A percentile compares a stretch with the other conserved stretches of the same genome.
These are phyloP conservation scores for Listronotus oregonensis DNA, from an alignment of 1,140 invertebrate genomes.

Conservation along the genomic window DNA sequence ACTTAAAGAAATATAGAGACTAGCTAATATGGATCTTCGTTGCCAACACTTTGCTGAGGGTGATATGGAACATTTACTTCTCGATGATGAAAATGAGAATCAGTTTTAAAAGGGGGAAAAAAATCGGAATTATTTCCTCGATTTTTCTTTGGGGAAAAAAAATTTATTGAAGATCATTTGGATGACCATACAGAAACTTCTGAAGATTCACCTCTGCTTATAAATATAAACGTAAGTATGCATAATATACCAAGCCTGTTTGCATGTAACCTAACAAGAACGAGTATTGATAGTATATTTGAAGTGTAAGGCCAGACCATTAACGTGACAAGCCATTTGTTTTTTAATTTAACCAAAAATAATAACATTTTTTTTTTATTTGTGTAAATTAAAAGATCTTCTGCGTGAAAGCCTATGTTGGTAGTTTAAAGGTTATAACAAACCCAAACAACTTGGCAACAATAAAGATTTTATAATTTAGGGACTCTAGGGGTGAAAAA, in stretches of 20 bases:
- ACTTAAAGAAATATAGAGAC: too few relatives aligned
- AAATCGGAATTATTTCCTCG: conserved; percentile 18
- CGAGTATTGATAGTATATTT: too few relatives aligned
- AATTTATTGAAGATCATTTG: conserved; percentile 21
- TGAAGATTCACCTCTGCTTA: conserved; percentile 46
- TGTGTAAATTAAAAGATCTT: not conserved
- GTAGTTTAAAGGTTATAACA: too few relatives aligned
- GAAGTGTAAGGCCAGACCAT: too few relatives aligned
- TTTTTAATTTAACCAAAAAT: too few relatives aligned
- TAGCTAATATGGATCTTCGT: conserved; percentile 11
- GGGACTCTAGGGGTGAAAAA: too few relatives aligned
- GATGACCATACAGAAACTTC: conserved; percentile 37
- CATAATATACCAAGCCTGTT: not conserved
- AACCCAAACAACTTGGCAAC: too few relatives aligned
- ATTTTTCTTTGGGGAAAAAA: conserved; percentile 9
- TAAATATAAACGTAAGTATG: conserved; percentile 29
- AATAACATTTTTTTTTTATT: too few relatives aligned
- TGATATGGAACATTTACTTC: conserved; percentile 35
- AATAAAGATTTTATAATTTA: too few relatives aligned
- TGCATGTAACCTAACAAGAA: too few relatives aligned
- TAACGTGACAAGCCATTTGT: too few relatives aligned
- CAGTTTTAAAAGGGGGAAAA: conserved; percentile 32
- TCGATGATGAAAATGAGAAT: conserved; percentile 41
- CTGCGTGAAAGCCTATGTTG: not conserved
- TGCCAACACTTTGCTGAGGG: conserved; percentile 25